phyloP scores from a whole-genome alignment of 2,888 invertebrate species.

The Tetragnatha montana region DNA sequence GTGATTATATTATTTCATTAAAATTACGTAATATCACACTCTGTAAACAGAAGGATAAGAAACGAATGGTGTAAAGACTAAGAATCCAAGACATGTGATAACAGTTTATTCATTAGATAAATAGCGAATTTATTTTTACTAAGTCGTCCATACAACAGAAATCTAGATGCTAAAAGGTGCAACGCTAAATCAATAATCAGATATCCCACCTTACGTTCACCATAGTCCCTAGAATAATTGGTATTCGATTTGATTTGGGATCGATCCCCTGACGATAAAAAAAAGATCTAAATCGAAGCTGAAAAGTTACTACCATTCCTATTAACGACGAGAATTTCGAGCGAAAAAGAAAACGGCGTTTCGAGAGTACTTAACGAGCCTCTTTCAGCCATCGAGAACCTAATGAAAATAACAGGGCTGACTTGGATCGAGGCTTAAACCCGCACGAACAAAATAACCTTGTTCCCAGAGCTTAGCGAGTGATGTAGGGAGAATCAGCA shows the following conservation, averaged over 20 bases:
- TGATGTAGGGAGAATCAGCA: slow-evolving; percentile 55
- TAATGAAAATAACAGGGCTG: slow-evolving; percentile 59
- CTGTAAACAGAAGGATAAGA: no score
- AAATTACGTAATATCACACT: no score
- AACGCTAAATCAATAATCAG: no score
- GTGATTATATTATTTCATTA: no score
- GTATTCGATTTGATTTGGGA: slow-evolving; percentile 20
- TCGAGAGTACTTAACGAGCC: slow-evolving; percentile 41
- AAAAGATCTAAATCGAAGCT: slow-evolving; percentile 37
- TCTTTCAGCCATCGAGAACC: slow-evolving; percentile 25
- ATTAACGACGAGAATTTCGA: slow-evolving; percentile 16
- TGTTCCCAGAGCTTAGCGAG: slow-evolving; percentile 45
- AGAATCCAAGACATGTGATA: no score
- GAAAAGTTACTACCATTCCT: slow-evolving; percentile 45
- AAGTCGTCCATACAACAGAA: no score
- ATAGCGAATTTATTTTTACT: no score
- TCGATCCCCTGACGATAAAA: slow-evolving; percentile 27
- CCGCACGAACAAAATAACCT: slow-evolving; percentile 45
- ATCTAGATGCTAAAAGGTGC: no score
- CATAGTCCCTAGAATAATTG: background rate
- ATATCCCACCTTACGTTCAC: background rate
- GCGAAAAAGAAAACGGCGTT: slow-evolving; percentile 39
- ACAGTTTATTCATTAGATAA: no score
- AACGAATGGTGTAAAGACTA: no score
- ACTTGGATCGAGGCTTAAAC: slow-evolving; percentile 29